phyloP scores from a whole-genome alignment of 2,888 invertebrate genomes.

The Cryptocephalus moraei region DNA sequence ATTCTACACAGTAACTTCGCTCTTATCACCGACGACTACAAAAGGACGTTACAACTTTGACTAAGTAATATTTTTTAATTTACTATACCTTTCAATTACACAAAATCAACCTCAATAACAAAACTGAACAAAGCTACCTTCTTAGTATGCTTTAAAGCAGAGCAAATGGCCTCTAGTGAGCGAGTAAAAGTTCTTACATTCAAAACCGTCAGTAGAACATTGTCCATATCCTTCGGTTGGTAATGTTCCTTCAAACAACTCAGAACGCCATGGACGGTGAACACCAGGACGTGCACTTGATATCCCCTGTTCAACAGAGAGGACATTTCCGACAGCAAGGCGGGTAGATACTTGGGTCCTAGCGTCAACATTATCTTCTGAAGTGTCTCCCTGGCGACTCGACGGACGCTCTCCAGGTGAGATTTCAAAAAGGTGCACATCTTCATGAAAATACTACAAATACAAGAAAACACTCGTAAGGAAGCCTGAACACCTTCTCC shows the following conservation, averaged over 20 bases:
- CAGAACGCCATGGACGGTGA: constrained; percentile 76
- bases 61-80: too few relatives aligned
- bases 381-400: constrained; percentile 81
- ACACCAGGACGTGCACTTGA: constrained; percentile 87
- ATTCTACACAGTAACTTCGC: too few relatives aligned
- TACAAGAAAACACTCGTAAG: too few relatives aligned
- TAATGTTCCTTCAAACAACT: constrained; percentile 60
- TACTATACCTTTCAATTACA: too few relatives aligned
- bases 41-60: too few relatives aligned
- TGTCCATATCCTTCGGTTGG: constrained; percentile 67
- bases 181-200: constrained; percentile 43
- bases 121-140: too few relatives aligned
- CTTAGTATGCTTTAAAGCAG: too few relatives aligned
- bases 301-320: constrained; percentile 77
- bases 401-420: constrained; percentile 74
- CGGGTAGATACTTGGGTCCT: constrained; percentile 69
- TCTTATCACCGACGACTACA: too few relatives aligned
- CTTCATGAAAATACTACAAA: constrained; percentile 53
- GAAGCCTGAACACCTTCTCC: too few relatives aligned
- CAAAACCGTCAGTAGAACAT: constrained; percentile 63
- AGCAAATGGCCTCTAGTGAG: neutral
- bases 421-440: constrained; percentile 86
- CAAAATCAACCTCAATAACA: too few relatives aligned
- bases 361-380: constrained; percentile 79
- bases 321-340: constrained; percentile 71